Conservation (phyloP, 2,888 invertebrate genomes). For the Caradrina clavipalpis region DNA sequence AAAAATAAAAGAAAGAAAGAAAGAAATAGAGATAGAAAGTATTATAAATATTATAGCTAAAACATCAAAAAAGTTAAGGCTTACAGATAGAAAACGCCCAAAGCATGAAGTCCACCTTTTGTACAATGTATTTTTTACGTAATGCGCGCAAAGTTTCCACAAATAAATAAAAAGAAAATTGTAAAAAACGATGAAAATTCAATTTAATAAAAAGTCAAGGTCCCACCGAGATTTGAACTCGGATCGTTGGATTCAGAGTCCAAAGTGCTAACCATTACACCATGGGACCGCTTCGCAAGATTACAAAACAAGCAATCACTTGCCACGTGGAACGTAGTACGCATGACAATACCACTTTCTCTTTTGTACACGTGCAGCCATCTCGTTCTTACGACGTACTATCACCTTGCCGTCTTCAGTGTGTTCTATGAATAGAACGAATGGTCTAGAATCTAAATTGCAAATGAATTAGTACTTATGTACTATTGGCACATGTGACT, state of each 20-base stretch:
- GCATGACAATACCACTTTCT: conserved; percentile 67
- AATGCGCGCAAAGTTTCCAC: too few species aligned
- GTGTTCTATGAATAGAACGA: conserved; percentile 33
- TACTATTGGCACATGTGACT: neutral
- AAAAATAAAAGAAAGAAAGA: too few species aligned
- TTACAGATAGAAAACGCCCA: too few species aligned
- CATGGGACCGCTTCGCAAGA: conserved; percentile 46
- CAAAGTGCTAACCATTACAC: conserved; percentile 83
- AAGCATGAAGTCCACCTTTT: too few species aligned
- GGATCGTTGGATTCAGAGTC: conserved; percentile 87
- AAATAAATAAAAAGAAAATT: conserved; percentile 4
- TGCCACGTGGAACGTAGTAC: conserved; percentile 63
- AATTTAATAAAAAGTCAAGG: conserved; percentile 62
- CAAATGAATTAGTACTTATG: conserved; percentile 8
- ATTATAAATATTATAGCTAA: too few species aligned
- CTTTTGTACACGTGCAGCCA: conserved; percentile 14
- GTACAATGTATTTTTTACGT: too few species aligned
- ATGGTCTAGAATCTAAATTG: conserved; percentile 14
- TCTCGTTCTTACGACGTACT: conserved; percentile 23
- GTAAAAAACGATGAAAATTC: conserved; percentile 26
- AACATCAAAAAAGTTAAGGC: too few species aligned
- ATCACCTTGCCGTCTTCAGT: conserved; percentile 16
- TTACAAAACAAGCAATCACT: conserved; percentile 61
- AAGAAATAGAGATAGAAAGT: too few species aligned
- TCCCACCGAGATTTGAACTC: conserved; percentile 86